Evolutionary conservation across 2,797 vertebrate genomes (phyloP).

Genomic region (Telmatherina bonti): DNA sequence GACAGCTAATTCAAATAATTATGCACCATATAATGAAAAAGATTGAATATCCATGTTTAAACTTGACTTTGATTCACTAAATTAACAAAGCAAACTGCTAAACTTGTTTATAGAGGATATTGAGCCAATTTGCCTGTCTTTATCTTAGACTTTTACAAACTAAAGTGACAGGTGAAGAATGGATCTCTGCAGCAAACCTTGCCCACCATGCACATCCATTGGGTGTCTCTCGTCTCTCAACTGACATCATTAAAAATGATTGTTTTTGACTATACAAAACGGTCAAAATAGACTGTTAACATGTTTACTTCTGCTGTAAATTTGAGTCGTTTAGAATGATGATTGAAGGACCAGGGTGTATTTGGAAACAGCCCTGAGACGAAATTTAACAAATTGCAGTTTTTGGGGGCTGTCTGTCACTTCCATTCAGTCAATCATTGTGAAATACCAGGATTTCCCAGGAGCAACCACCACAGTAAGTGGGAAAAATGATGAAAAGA

Average conservation of each 20-base stretch:
- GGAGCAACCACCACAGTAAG: too few species aligned
- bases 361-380: neutral
- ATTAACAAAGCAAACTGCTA: neutral
- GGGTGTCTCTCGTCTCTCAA: neutral
- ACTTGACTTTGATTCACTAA: neutral
- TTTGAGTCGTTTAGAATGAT: neutral
- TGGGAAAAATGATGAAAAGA: too few species aligned
- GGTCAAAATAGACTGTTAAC: neutral
- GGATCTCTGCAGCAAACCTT: neutral
- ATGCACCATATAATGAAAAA: neutral
- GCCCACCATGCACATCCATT: neutral
- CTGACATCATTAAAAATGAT: neutral
- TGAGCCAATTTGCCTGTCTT: neutral
- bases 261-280: too few species aligned
- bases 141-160: neutral
- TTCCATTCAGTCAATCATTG: neutral
- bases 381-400: neutral
- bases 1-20: neutral
- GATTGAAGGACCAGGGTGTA: neutral
- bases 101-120: neutral
- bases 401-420: neutral
- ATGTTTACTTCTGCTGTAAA: neutral
- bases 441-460: too few species aligned
- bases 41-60: neutral
- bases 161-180: neutral